Base-by-base conservation (phyloP, 2,888 invertebrate genomes). In the Drosophila anomelani region DNA sequence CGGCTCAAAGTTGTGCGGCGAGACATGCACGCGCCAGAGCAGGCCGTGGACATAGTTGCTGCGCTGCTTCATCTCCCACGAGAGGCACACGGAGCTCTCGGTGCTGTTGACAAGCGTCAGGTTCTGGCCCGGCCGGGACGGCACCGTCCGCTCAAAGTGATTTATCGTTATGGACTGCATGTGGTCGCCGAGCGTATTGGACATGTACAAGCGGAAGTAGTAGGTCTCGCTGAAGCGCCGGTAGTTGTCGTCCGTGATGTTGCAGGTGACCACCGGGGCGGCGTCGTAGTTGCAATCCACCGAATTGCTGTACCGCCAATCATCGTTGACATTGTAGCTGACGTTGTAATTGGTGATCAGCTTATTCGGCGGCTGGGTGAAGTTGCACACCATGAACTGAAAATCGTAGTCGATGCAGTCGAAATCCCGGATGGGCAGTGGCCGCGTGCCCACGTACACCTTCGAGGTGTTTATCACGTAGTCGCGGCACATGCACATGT, bases 401-500 rank as follows among this genome's bases (percentile, higher is more conserved):
- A 96, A 95, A 90, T 97, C 96, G 76, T 94, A 93, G 13, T 96
- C 95, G 55, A 95, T 92, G 89, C 97, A 98, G 32, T 93, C 93
- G 85, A 97, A 97, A 90, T 96, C 95, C 10, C 93, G 92, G 4
- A 96, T 95, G 79, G 93, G 91, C 69, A 93, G 90, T 1, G 97
- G 97, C 61, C 94, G 93, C 44, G 93, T 92, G 44, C 94, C 94
- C 10, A 92, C 90, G 57, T 77, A 77, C 1, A 92, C 88, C 4
- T 66, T 76, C 0, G 90, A 74, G 6, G 79, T 75, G 51, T 79
- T 82, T 4, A 92, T 90, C 13, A 85, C 92, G 43, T 81, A 71
- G 0, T 46, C 17, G 15, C 77, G 82, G 67, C 92, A 91, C 84
- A 89, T 91, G 67, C 91, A 92, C 9, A 78, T 44, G 62, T 91